These are phyloP conservation scores for Eilema caniola DNA, from an alignment of 2,888 invertebrate species.

Conservation along the genomic window DNA sequence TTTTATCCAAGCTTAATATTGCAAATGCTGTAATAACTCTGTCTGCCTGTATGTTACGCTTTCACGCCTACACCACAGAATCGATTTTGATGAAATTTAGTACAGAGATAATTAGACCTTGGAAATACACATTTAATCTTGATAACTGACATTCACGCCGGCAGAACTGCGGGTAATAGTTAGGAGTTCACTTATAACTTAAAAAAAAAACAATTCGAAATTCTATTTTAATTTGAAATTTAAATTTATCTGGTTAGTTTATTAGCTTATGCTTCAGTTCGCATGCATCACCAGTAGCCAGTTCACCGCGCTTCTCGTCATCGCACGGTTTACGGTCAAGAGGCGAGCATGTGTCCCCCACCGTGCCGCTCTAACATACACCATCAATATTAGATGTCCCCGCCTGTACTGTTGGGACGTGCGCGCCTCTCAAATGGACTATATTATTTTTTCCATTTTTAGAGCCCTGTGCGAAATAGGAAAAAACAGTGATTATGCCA, in stretches of 20 bases:
- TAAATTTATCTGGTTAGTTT: neutral
- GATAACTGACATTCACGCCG: too few species aligned
- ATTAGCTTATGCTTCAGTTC: neutral
- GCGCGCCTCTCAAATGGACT: slow-evolving; percentile 48
- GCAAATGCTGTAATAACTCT: too few species aligned
- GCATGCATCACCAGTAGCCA: neutral
- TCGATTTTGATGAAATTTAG: too few species aligned
- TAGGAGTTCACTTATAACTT: too few species aligned
- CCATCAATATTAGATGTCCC: slow-evolving; percentile 73
- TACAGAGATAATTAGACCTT: too few species aligned
- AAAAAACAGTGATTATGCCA: slow-evolving; percentile 22
- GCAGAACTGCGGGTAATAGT: too few species aligned
- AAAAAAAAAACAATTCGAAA: neutral
- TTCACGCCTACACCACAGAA: too few species aligned
- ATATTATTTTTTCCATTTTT: slow-evolving; percentile 29
- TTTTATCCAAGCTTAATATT: too few species aligned
- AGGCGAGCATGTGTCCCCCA: slow-evolving; percentile 51
- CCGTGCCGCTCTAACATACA: slow-evolving; percentile 51
- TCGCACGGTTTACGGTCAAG: slow-evolving; percentile 39
- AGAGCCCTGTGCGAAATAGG: slow-evolving; percentile 16
- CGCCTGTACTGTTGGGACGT: slow-evolving; percentile 41
- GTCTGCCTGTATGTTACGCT: too few species aligned
- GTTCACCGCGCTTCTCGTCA: neutral
- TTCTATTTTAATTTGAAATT: neutral
- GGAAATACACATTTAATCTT: too few species aligned